Base-by-base conservation (phyloP, 2,113 vertebrate genomes). In the Lagopus leucura region DNA sequence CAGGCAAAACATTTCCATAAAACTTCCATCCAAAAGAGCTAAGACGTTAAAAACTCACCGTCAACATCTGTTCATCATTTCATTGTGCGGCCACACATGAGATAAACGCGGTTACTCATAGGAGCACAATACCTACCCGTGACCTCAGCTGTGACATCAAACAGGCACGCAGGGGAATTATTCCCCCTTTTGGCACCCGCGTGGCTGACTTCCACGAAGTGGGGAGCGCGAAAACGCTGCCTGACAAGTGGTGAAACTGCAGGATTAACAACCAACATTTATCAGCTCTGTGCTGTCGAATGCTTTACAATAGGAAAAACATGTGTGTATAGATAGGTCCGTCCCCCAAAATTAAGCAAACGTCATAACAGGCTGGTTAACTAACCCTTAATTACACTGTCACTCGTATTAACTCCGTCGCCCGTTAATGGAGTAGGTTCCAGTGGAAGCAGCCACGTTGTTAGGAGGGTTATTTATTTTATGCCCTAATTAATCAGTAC, bases 401-500 rank as follows among this genome's bases (percentile, higher is more conserved):
- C 97, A 96, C 92, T 97, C 96, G 90, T 96, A 97, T 98, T 98
- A 98, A 98, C 97, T 98, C 96, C 95, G 97, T 97, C 95, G 97
- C 93, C 87, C 48, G 36, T 97, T 98, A 98, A 97, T 97, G 97
- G 93, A 97, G 95, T 95, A 94, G 97, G 97, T 97, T 98, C 96
- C 78, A 96, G 97, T 97, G 97, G 97, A 98, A 94, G 96, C 90
- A 97, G 95, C 89, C 91, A 76, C 97, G 95, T 82, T 97, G 97
- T 98, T 97, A 96, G 93, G 96, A 95, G 97, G 96, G 97, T 97
- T 95, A 98, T 95, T 98, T 98, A 97, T 98, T 99, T 98, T 98
- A 98, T 98, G 98, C 98, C 98, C 97, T 98, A 98, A 99, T 99
- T 98, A 99, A 99, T 99, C 98, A 98, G 98, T 97, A 98, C 97